These are phyloP conservation scores for Cydia splendana DNA, from an alignment of 1,140 invertebrate genomes.

Conservation along the genomic window DNA sequence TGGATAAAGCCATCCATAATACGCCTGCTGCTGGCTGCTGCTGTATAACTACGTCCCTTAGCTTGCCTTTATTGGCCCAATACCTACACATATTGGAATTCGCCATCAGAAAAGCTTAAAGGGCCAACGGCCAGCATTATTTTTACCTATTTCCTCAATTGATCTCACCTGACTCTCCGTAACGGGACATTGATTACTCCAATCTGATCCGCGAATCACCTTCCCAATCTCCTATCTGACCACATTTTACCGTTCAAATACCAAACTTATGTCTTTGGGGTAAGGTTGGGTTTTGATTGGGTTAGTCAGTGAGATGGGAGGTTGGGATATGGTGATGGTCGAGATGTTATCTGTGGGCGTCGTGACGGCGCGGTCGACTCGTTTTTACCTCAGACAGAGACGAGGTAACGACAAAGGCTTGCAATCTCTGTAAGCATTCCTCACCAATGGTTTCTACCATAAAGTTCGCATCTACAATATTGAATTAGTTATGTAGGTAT, in stretches of 20 bases:
- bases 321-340: not conserved
- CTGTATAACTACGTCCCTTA: not conserved
- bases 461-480: too few relatives aligned
- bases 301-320: not conserved
- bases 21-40: too few relatives aligned
- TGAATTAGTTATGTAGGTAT: too few relatives aligned
- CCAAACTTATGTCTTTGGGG: not conserved
- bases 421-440: not conserved
- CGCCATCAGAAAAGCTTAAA: slow-evolving; percentile 7
- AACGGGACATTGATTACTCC: slow-evolving; percentile 31
- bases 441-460: not conserved
- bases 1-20: too few relatives aligned
- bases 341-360: slow-evolving; percentile 29
- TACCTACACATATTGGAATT: not conserved
- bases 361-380: slow-evolving; percentile 21
- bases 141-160: slow-evolving; percentile 31
- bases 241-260: not conserved
- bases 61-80: not conserved
- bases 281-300: not conserved
- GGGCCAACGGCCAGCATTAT: slow-evolving; percentile 4
- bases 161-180: slow-evolving; percentile 28
- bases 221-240: not conserved
- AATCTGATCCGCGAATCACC: slow-evolving; percentile 11
- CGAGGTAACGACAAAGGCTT: not conserved
- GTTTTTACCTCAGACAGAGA: slow-evolving; percentile 14